Evolutionary conservation across 2,888 invertebrate species (phyloP).

Genomic region (Epistrophe grossulariae): DNA sequence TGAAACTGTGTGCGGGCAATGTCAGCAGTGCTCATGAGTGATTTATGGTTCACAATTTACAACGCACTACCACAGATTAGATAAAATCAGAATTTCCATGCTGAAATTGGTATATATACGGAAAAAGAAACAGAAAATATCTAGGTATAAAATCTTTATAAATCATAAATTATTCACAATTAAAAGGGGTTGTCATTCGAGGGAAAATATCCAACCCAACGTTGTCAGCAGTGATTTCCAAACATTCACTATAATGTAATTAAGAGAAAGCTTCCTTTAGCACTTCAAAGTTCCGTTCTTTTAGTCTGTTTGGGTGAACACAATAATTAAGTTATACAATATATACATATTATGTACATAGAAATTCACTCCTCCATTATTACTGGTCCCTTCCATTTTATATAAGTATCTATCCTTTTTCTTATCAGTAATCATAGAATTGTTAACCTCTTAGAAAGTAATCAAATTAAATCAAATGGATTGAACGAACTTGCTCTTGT

Average conservation of each 20-base stretch:
- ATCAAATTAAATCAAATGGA: too few relatives aligned
- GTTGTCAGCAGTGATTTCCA: background rate
- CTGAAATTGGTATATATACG: conserved; percentile 12
- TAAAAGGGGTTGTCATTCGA: conserved; percentile 42
- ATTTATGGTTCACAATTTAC: conserved; percentile 54
- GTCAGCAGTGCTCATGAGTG: conserved; percentile 26
- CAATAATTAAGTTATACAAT: too few relatives aligned
- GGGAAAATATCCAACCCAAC: conserved; percentile 17
- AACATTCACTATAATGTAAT: conserved; percentile 1
- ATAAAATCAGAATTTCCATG: conserved; percentile 51
- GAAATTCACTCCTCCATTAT: too few relatives aligned
- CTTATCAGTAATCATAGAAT: too few relatives aligned
- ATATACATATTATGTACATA: too few relatives aligned
- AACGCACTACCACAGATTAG: conserved; percentile 53
- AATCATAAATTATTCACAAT: conserved; percentile 58
- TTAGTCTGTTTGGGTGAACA: too few relatives aligned
- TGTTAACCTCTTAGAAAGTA: too few relatives aligned
- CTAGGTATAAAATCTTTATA: conserved; percentile 14
- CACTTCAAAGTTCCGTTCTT: background rate
- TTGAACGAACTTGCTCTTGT: too few relatives aligned
- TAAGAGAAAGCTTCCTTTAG: conserved; percentile 4
- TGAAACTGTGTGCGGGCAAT: conserved; percentile 22
- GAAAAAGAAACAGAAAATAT: background rate
- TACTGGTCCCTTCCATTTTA: too few relatives aligned
- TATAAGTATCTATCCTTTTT: too few relatives aligned